phyloP scores from a whole-genome alignment of 2,797 vertebrate species.

The Tenualosa ilisha region DNA sequence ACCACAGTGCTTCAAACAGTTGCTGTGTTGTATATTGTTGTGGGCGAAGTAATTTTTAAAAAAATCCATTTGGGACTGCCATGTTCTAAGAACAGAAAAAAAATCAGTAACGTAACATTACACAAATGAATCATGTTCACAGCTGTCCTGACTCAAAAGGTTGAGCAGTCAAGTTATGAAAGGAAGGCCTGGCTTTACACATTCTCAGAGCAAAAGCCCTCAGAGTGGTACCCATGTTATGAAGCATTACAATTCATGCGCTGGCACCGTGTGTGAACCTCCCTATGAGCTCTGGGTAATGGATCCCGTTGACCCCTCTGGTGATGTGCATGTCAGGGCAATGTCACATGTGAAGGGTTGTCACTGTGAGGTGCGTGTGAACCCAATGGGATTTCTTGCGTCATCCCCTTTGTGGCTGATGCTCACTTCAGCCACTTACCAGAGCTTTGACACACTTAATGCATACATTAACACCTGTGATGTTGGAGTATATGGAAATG shows the following conservation, averaged over 20 bases:
- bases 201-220: neutral
- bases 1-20: no score
- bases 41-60: no score
- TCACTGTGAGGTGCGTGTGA: neutral
- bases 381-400: neutral
- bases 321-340: neutral
- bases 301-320: neutral
- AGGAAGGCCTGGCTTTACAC: neutral
- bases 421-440: neutral
- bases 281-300: neutral
- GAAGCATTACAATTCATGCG: neutral
- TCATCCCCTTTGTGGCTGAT: neutral
- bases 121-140: no score
- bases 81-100: no score
- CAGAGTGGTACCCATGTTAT: neutral
- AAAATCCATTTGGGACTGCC: no score
- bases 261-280: no score
- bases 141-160: neutral
- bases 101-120: no score
- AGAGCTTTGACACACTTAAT: neutral
- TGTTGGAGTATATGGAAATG: neutral
- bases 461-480: neutral
- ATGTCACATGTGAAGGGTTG: neutral
- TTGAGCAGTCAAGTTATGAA: no score
- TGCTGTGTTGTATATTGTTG: no score